Evolutionary conservation across 35 echinoderm and acorn worm genomes (phyloP).

Genomic region (Strongylocentrotus purpuratus): DNA sequence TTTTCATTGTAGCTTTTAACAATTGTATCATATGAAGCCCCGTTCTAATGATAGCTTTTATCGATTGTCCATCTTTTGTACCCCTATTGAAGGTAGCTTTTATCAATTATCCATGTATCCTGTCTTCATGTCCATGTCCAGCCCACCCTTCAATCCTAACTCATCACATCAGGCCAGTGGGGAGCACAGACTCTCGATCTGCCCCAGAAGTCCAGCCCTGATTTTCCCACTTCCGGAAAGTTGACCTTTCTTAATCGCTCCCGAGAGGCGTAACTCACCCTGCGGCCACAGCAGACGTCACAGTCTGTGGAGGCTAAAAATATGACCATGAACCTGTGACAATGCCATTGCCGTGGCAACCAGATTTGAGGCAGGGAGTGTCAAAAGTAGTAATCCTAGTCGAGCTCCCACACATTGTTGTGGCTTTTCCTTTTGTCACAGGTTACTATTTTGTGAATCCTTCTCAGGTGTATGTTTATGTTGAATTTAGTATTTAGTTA

Average conservation of each 20-base stretch:
- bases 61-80: neutral
- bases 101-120: neutral
- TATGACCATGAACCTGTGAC: neutral
- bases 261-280: neutral
- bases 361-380: constrained; percentile 14
- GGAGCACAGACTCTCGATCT: neutral
- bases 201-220: neutral
- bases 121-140: neutral
- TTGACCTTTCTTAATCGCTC: constrained; percentile 4
- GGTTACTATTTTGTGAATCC: neutral
- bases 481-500: neutral
- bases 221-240: constrained; percentile 21
- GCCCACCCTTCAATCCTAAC: neutral
- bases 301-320: constrained; percentile 8
- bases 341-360: neutral
- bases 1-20: no score
- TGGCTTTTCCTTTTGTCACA: neutral
- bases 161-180: neutral
- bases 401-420: neutral
- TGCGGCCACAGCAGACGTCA: constrained; percentile 17
- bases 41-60: neutral
- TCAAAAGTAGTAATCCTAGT: neutral
- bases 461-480: neutral
- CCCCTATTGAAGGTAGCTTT: neutral
- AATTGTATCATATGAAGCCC: no score